Conservation (phyloP, 2,888 invertebrate species). For the Acrobasis consociella region DNA sequence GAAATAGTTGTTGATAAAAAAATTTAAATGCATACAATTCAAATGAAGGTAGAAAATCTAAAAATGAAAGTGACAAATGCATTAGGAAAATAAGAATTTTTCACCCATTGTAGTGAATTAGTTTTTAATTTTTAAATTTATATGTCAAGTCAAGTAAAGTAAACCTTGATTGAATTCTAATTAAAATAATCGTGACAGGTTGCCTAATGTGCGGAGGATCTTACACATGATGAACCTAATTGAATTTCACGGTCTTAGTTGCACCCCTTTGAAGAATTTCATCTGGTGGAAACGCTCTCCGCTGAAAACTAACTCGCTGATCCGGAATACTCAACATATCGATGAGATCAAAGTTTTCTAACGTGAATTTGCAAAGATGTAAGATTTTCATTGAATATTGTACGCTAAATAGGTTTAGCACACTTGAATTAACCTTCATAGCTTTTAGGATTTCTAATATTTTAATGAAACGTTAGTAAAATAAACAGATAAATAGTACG, state of each 20-base stretch:
- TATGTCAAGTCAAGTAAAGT: no score
- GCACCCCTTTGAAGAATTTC: conserved; percentile 60
- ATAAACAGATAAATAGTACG: no score
- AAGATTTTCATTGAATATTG: conserved; percentile 2
- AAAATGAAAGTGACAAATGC: no score
- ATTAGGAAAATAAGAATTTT: no score
- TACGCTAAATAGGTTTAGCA: conserved; percentile 4
- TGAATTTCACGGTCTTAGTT: conserved; percentile 61
- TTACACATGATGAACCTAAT: conserved; percentile 45
- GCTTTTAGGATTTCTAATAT: conserved; percentile 26
- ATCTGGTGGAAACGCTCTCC: conserved; percentile 49
- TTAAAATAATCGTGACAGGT: no score
- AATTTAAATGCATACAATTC: no score
- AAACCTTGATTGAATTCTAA: no score
- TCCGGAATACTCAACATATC: conserved; percentile 39
- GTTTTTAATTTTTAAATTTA: no score
- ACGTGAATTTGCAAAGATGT: conserved; percentile 5
- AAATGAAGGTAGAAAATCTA: no score
- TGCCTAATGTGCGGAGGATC: background rate
- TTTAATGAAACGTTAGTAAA: conserved; percentile 22
- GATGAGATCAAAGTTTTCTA: conserved; percentile 17
- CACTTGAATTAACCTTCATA: background rate
- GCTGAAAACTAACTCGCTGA: conserved; percentile 50
- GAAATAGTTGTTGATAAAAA: no score
- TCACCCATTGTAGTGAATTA: no score